A percentile compares a stretch with the other conserved stretches of the same genome.
Evolutionary conservation across 2,113 vertebrate genomes (phyloP).

Genomic region (Silurus asotus): DNA sequence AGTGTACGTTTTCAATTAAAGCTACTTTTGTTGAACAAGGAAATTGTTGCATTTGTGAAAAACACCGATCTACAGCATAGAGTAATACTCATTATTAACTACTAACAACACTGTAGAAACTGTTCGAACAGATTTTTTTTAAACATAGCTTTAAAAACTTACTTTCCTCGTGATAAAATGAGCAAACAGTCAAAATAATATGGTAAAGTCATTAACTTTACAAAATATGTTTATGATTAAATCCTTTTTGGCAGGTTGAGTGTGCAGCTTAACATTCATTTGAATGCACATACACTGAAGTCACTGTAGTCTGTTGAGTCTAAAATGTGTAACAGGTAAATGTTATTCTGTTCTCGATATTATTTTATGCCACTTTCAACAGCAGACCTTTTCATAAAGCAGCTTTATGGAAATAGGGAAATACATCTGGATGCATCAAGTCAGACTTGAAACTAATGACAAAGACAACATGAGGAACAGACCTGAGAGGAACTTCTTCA

Average conservation of each 20-base stretch:
- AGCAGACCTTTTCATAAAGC: neutral
- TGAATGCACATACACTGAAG: too few species aligned
- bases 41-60: conserved; percentile 37
- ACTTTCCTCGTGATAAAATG: neutral
- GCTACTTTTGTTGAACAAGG: conserved; percentile 34
- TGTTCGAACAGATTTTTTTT: too few species aligned
- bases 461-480: neutral
- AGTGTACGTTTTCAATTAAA: conserved; percentile 34
- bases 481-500: neutral
- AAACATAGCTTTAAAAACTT: neutral
- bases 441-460: neutral
- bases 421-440: neutral
- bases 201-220: neutral
- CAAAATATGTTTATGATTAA: neutral
- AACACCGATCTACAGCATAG: neutral
- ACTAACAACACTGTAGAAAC: neutral
- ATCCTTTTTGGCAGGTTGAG: neutral
- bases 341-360: neutral
- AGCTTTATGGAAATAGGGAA: neutral
- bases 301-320: neutral
- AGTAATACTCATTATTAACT: neutral
- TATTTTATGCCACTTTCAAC: neutral
- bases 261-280: too few species aligned
- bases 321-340: neutral
- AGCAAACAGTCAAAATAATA: neutral